These are phyloP conservation scores for Cephus pulcher DNA, from an alignment of 2,888 invertebrate species.

Conservation along the genomic window DNA sequence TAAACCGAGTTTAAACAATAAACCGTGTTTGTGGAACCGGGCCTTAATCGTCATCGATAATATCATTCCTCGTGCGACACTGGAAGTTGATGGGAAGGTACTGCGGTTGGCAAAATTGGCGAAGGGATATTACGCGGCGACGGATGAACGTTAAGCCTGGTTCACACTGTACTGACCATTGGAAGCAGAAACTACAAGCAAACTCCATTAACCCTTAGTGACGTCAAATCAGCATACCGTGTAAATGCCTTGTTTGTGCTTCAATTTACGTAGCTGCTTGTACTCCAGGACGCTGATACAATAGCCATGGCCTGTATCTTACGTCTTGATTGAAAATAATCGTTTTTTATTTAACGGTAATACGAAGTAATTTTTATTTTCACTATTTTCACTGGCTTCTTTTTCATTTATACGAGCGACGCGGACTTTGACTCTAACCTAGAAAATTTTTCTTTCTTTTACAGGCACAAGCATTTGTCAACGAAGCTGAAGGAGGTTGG, in stretches of 20 bases:
- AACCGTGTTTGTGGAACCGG: no score
- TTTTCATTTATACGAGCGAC: no score
- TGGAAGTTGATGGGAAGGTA: background rate
- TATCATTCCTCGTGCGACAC: background rate
- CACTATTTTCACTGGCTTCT: no score
- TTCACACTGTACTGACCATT: background rate
- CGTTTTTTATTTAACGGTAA: background rate
- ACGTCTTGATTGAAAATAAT: background rate
- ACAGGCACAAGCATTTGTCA: background rate
- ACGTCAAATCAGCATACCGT: background rate
- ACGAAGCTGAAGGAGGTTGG: background rate
- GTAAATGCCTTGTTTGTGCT: background rate
- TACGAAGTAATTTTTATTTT: background rate
- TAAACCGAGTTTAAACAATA: no score
- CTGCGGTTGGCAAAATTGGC: background rate
- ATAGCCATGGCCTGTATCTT: background rate
- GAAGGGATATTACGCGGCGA: background rate
- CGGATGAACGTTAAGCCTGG: background rate
- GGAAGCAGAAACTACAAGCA: slow-evolving; percentile 4
- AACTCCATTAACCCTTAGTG: slow-evolving; percentile 2
- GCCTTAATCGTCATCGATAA: background rate
- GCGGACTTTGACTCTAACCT: background rate
- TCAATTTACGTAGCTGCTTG: background rate
- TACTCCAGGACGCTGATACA: background rate
- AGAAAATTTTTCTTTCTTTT: background rate